phyloP scores from a whole-genome alignment of 1,140 invertebrate genomes.

The Meloidogyne exigua region DNA sequence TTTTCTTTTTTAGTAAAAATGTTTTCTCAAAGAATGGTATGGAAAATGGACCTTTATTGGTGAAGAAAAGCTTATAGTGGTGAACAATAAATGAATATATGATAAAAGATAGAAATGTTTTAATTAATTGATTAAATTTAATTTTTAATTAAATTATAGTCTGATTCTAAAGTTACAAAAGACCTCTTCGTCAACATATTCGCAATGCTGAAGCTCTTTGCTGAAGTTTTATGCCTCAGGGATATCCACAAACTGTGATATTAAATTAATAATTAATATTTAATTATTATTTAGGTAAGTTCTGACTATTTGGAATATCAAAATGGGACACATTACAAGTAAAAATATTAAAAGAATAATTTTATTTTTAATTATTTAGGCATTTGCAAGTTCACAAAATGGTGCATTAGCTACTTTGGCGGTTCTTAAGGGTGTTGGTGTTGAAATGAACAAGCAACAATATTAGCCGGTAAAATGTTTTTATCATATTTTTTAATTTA shows the following conservation, averaged over 20 bases:
- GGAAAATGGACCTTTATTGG: not conserved
- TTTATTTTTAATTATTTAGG: constrained; percentile 59
- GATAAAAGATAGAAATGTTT: not conserved
- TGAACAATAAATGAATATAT: constrained; percentile 22
- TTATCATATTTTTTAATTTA: no score
- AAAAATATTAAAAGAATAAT: not conserved
- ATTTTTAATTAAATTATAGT: not conserved
- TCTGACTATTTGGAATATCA: constrained; percentile 78
- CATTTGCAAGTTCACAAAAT: constrained; percentile 43
- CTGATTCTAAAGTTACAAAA: not conserved
- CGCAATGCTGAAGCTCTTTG: constrained; percentile 8
- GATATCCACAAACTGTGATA: constrained; percentile 86
- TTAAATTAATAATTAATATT: constrained; percentile 69
- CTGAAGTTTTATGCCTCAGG: constrained; percentile 75
- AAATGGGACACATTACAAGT: constrained; percentile 86
- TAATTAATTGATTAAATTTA: not conserved
- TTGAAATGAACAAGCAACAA: constrained; percentile 74
- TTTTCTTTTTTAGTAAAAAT: constrained; percentile 9
- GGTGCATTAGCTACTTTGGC: constrained; percentile 81
- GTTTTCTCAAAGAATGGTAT: not conserved
- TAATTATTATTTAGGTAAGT: not conserved
- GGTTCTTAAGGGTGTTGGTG: constrained; percentile 84
- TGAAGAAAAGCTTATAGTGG: constrained; percentile 22
- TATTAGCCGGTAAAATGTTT: no score
- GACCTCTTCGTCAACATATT: not conserved